Base-by-base conservation (phyloP, 1,140 invertebrate species). In the Drosophila oshimai region DNA sequence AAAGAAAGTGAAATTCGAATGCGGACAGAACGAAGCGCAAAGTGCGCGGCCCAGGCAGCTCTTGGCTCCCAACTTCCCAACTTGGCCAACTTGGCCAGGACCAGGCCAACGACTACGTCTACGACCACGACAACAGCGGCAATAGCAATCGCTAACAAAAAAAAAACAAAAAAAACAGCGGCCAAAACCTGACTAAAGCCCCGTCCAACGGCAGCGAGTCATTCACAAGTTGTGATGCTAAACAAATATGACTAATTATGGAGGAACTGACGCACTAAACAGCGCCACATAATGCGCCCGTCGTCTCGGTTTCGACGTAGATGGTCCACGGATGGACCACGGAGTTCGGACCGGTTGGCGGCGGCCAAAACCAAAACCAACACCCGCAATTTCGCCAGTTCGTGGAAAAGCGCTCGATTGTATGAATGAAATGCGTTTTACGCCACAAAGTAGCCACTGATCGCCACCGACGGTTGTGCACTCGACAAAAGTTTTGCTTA, bases 171-270 rank as follows among this genome's bases (percentile, higher is more conserved):
- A 12, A 26, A 45, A 36, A 45, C 24, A 53, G 17, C 17, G 33
- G 22, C 20, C 6, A 60, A 45, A 42, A 58, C 64, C 44, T 62
- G 44, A 42, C 29, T 46, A 37, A 37, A 49, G 46, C 37, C 28
- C 36, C 29, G 31, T 10, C 74, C 20, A 54, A 33, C 37, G 18
- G 47, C 50, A 50, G 55, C 71, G 41, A 79, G 73, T 81, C 83
- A 87, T 87, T 86, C 81, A 87, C 81, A 87, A 81, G 50, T 77
- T 77, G 72, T 87, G 77, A 87, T 81, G 81, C 81, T 87, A 87
- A 87, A 81, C 81, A 87, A 81, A 87, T 87, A 87, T 87, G 81
- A 87, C 81, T 87, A 87, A 87, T 87, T 87, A 87, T 87, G 81
- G 81, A 87, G 81, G 81, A 87, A 87, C 81, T 86, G 80, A 76